Evolutionary conservation across 1,140 invertebrate species (phyloP), one percentile per base, ranked within the genome.

Genomic region (Drosophila arizonae): DNA sequence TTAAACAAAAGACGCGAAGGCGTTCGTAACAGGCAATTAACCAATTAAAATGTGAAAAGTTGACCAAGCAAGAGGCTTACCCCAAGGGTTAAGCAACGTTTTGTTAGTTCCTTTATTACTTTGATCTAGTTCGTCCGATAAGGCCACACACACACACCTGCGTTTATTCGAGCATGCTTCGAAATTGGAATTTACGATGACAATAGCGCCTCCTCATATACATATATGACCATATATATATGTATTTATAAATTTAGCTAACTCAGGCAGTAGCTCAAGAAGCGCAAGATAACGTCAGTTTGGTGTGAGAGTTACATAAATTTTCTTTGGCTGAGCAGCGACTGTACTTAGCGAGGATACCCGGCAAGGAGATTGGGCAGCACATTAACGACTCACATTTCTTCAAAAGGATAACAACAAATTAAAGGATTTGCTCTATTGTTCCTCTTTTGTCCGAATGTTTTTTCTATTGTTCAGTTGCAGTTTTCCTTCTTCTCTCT

Each of bases 331-430:
- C 21, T 13, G 48, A 13, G 28, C 30, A 51, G 11, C 50, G 50
- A 71, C 71, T 74, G 51, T 65, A 56, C 72, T 26, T 17, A 36
- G 60, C 33, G 6, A 33, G 24, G 26, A 54, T 60, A 26, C 50
- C 10, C 66, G 21, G 4, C 24, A 8, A 36, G 24, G 24, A 17
- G 57, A 36, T 9, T 17, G 4, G 21, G 41, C 15, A 28, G 11
- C 28, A 46, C 52, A 67, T 76, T 76, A 72, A 65, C 48, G 68
- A 75, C 73, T 76, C 69, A 76, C 68, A 46, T 79, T 79, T 68
- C 63, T 60, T 65, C 60, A 70, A 72, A 79, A 79, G 77, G 73
- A 79, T 79, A 79, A 79, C 69, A 76, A 79, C 69, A 79, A 79
- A 77, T 79, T 79, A 77, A 79, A 79, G 77, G 77, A 79, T 79